phyloP scores from a whole-genome alignment of 2,888 invertebrate genomes.

The Chrysomela aeneicollis region DNA sequence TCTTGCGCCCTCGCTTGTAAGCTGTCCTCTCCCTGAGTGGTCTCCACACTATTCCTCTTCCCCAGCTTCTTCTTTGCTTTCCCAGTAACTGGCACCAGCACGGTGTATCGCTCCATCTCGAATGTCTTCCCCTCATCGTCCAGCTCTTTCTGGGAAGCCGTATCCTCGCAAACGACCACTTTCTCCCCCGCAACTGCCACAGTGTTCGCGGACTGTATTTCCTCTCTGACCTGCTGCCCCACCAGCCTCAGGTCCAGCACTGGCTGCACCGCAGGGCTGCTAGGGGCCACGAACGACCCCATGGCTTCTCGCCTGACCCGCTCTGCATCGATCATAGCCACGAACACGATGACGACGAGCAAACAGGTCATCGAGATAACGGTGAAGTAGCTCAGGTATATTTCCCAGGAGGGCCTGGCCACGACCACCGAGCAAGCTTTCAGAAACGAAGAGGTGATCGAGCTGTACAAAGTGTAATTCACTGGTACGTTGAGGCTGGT shows the following conservation, averaged over 20 bases:
- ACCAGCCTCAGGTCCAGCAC: constrained; percentile 69
- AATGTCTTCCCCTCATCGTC: constrained; percentile 41
- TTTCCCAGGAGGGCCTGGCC: constrained; percentile 81
- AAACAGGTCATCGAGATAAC: constrained; percentile 70
- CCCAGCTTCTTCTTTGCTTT: constrained; percentile 56
- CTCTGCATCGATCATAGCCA: constrained; percentile 77
- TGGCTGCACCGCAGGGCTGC: constrained; percentile 66
- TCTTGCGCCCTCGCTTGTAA: constrained; percentile 41
- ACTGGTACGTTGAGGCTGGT: constrained; percentile 70
- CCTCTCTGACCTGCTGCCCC: constrained; percentile 60
- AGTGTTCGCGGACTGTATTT: constrained; percentile 51
- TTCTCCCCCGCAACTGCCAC: constrained; percentile 21
- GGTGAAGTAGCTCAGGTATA: constrained; percentile 70
- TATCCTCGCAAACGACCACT: constrained; percentile 28
- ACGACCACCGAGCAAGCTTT: constrained; percentile 73
- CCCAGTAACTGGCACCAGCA: constrained; percentile 54
- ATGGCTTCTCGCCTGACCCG: constrained; percentile 68
- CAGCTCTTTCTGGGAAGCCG: constrained; percentile 28
- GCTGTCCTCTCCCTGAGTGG: constrained; percentile 26
- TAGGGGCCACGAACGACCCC: constrained; percentile 60
- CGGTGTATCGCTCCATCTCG: constrained; percentile 52
- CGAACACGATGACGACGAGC: constrained; percentile 68
- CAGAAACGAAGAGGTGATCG: constrained; percentile 69
- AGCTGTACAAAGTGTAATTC: constrained; percentile 75
- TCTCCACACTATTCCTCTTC: constrained; percentile 52